Evolutionary conservation across 2,113 vertebrate genomes (phyloP), one percentile per base, ranked within the genome.

Genomic region (Siphamia tubifer): DNA sequence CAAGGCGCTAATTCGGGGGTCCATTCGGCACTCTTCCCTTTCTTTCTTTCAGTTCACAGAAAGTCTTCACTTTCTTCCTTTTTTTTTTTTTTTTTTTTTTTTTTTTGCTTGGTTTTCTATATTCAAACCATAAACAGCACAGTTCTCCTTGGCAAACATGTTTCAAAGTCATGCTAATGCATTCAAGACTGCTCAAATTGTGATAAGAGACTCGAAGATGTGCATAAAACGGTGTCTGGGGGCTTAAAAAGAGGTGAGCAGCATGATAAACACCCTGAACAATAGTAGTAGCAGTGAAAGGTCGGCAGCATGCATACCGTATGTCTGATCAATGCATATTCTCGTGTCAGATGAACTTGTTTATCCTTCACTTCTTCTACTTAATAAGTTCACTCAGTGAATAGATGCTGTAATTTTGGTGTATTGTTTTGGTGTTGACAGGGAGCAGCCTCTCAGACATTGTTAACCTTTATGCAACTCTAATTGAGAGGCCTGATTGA

Each of bases 111-210:
- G 48, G 25, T 47, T 34, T 27, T 57, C 42, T 53, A 6, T 47
- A 19, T 62, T 49, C 17, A 24, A 17, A 25, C 53, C 27, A 7
- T 32, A 55, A 60, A 72, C 23, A 66, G 42, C 17, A 35, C 48
- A 39, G 1, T 38, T 64, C 36, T 77, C 28, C 67, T 83, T 74
- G 55, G 62, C 58, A 70, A 77, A 61, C 71, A 49, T 42, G 48
- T 69, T 80, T 79, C 68, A 82, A 72, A 85, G 74, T 72, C 66
- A 67, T 61, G 39, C 64, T 74, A 74, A 81, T 81, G 30, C 35
- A 16, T 68, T 35, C 28, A 48, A 66, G 31, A 52, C 63, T 66
- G 51, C 68, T 79, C 20, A 70, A 65, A 77, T 34, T 74, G 60
- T 47, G 63, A 79, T 76, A 71, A 65, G 60, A 54, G 25, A 49